Evolutionary conservation across 2,888 invertebrate genomes (phyloP).

Genomic region (Sphaeridia pumilis): DNA sequence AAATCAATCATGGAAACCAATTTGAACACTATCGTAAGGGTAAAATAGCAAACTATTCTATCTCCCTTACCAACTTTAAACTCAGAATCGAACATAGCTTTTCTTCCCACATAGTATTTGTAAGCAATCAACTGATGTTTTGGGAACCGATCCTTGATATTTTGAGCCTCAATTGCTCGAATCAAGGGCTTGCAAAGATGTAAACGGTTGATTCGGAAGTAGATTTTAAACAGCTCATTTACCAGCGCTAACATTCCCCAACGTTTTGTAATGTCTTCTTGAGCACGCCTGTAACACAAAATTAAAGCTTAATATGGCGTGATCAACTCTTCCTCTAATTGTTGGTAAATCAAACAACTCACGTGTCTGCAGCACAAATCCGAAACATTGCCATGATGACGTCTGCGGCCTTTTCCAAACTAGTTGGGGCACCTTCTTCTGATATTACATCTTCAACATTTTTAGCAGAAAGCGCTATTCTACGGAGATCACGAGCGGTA

Average conservation of each 20-base stretch:
- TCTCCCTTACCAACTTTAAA: slow-evolving; percentile 56
- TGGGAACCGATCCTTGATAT: slow-evolving; percentile 77
- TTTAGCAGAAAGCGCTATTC: slow-evolving; percentile 72
- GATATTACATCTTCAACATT: slow-evolving; percentile 39
- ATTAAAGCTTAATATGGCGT: slow-evolving; percentile 1
- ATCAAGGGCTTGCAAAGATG: slow-evolving; percentile 89
- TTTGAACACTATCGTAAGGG: not conserved
- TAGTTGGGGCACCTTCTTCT: slow-evolving; percentile 38
- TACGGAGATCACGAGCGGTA: slow-evolving; percentile 74
- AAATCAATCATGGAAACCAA: not conserved
- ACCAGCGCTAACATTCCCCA: slow-evolving; percentile 92
- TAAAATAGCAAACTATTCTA: not conserved
- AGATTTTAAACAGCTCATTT: slow-evolving; percentile 95
- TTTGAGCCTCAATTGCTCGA: slow-evolving; percentile 79
- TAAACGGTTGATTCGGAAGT: slow-evolving; percentile 81
- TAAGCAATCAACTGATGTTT: slow-evolving; percentile 91
- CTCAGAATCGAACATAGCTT: slow-evolving; percentile 97
- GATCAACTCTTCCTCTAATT: not conserved
- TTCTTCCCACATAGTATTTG: slow-evolving; percentile 91
- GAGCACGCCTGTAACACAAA: slow-evolving; percentile 51
- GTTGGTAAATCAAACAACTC: slow-evolving; percentile 27
- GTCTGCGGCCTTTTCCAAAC: slow-evolving; percentile 78
- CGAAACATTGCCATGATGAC: slow-evolving; percentile 84
- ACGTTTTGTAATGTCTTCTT: slow-evolving; percentile 83
- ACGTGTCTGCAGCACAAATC: slow-evolving; percentile 87